Evolutionary conservation across 2,888 invertebrate genomes (phyloP).

Genomic region (Gibbula magus): DNA sequence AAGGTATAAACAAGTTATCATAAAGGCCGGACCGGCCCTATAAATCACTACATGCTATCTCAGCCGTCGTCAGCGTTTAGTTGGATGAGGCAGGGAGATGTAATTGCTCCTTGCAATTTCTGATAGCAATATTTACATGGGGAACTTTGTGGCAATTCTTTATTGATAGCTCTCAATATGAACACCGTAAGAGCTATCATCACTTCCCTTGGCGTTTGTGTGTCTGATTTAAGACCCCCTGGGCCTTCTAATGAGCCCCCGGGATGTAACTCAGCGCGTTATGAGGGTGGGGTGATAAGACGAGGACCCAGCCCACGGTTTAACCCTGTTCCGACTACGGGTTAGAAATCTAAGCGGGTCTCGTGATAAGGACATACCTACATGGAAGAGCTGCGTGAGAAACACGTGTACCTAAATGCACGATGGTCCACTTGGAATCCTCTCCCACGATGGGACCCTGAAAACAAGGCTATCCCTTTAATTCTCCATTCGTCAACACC

Average conservation of each 20-base stretch:
- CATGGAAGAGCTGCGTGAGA: background rate
- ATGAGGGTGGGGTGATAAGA: conserved; percentile 2
- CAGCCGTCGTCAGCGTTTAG: background rate
- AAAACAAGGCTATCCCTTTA: background rate
- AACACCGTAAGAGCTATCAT: background rate
- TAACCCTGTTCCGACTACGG: background rate
- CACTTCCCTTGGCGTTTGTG: background rate
- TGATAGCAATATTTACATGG: conserved; percentile 12
- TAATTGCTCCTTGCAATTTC: conserved; percentile 7
- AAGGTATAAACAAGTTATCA: conserved; percentile 7
- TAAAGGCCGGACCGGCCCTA: background rate
- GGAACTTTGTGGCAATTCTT: conserved; percentile 14
- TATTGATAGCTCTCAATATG: conserved; percentile 10
- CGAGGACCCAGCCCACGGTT: background rate
- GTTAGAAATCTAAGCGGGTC: background rate
- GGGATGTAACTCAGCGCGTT: background rate
- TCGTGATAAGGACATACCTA: background rate
- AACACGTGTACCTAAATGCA: too few relatives aligned
- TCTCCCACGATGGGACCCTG: too few relatives aligned
- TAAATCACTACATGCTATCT: conserved; percentile 11
- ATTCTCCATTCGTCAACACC: background rate
- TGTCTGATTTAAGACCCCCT: background rate
- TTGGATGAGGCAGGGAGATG: conserved; percentile 11
- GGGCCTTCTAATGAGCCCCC: background rate
- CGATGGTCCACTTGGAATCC: too few relatives aligned